phyloP scores from a whole-genome alignment of 35 echinoderm and acorn worm genomes.

The Lytechinus pictus region DNA sequence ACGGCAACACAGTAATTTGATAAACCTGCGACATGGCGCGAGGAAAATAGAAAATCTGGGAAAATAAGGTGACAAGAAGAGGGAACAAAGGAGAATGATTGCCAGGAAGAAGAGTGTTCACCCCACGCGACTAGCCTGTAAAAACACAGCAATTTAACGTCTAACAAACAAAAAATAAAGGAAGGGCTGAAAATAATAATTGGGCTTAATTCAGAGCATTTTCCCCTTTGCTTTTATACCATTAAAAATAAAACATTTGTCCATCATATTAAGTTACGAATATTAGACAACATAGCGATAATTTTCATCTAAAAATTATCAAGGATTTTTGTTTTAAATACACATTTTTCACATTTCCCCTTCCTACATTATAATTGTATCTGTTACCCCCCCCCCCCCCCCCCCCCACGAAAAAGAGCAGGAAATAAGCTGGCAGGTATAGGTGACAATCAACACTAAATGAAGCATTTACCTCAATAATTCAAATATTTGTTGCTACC shows the following conservation, averaged over 20 bases:
- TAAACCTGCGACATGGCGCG: constrained; percentile 50
- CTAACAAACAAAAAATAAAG: neutral
- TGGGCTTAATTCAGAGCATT: neutral
- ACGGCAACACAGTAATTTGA: constrained; percentile 53
- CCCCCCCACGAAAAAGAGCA: too few species aligned
- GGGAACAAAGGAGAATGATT: neutral
- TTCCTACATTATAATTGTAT: too few species aligned
- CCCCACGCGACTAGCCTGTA: constrained; percentile 51
- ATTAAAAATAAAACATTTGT: neutral
- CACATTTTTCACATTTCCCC: too few species aligned
- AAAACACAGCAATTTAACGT: constrained; percentile 26
- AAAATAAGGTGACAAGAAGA: constrained; percentile 38
- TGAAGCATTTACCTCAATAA: too few species aligned
- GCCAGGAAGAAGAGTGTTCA: neutral
- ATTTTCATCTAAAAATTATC: too few species aligned
- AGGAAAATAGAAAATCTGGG: constrained; percentile 37
- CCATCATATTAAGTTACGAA: too few species aligned
- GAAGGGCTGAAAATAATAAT: neutral
- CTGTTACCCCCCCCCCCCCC: too few species aligned
- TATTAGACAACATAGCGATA: too few species aligned
- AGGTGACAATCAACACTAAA: too few species aligned
- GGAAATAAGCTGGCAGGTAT: too few species aligned
- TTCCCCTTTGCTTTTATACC: neutral
- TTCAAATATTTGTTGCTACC: too few species aligned
- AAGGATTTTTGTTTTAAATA: too few species aligned